Conservation (phyloP, 2,888 invertebrate species). For the Cheilosia vulpina region DNA sequence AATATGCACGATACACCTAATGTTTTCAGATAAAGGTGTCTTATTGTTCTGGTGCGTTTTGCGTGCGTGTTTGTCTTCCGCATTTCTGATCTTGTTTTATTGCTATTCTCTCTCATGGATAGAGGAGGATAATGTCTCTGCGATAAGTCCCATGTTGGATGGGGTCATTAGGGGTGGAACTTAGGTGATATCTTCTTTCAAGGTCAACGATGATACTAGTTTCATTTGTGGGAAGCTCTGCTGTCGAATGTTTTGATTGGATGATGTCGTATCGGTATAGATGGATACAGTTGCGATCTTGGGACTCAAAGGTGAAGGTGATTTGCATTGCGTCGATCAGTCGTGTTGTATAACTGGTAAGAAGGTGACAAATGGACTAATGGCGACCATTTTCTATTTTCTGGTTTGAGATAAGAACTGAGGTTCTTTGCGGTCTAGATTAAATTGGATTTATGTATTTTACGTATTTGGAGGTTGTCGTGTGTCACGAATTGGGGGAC, state of each 20-base stretch:
- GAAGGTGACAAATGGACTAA: constrained; percentile 4
- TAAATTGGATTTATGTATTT: not conserved
- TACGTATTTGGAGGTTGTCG: not conserved
- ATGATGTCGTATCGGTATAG: not conserved
- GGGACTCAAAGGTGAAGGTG: constrained; percentile 4
- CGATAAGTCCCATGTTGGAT: not conserved
- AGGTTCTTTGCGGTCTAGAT: not conserved
- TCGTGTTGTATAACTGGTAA: constrained; percentile 16
- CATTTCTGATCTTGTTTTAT: constrained; percentile 41
- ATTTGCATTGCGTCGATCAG: constrained; percentile 6
- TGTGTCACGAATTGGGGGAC: not conserved
- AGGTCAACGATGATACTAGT: constrained; percentile 42
- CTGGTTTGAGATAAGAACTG: constrained; percentile 31
- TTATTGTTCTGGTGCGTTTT: constrained; percentile 35
- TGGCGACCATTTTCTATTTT: not conserved
- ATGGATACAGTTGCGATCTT: not conserved
- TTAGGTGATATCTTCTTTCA: constrained; percentile 33
- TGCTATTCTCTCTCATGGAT: constrained; percentile 5
- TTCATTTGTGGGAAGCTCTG: constrained; percentile 3
- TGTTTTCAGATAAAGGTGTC: constrained; percentile 31
- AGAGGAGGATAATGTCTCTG: not conserved
- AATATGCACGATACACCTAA: constrained; percentile 34
- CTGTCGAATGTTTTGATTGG: constrained; percentile 36
- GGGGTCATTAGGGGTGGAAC: constrained; percentile 52
- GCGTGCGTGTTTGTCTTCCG: constrained; percentile 48